These are phyloP conservation scores for Gymnocephalus cernua DNA, from an alignment of 2,113 vertebrate species.

Conservation along the genomic window DNA sequence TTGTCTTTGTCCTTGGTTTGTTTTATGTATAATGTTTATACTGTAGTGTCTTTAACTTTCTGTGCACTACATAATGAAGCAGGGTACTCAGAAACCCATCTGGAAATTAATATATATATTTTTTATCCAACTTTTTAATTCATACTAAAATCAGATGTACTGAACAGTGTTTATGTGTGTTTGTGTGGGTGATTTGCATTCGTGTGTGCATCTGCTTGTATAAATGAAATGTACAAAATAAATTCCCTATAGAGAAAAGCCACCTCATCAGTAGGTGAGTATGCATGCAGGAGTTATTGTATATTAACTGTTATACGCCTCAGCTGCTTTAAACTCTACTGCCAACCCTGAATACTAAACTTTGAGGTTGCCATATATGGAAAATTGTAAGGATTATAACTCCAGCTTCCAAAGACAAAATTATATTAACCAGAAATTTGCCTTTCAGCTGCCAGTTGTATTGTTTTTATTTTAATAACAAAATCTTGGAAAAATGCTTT, in stretches of 20 bases:
- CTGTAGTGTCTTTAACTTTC: conserved; percentile 36
- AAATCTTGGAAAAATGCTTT: neutral
- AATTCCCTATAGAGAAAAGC: conserved; percentile 15
- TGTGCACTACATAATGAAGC: conserved; percentile 51
- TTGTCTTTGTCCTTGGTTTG: conserved; percentile 18
- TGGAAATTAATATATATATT: conserved; percentile 46
- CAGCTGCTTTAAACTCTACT: conserved; percentile 37
- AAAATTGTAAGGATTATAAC: conserved; percentile 17
- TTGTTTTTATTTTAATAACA: conserved; percentile 26
- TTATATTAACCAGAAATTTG: conserved; percentile 13
- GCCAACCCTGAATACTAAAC: conserved; percentile 24
- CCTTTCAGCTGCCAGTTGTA: conserved; percentile 23
- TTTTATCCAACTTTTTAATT: conserved; percentile 52
- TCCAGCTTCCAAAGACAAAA: neutral
- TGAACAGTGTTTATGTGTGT: conserved; percentile 36
- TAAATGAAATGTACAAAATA: conserved; percentile 42
- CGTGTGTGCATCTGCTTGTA: conserved; percentile 27
- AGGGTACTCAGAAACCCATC: conserved; percentile 35
- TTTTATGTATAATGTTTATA: conserved; percentile 47
- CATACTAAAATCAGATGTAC: conserved; percentile 47
- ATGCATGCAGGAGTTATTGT: conserved; percentile 40
- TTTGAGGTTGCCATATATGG: conserved; percentile 20
- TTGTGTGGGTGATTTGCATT: conserved; percentile 6
- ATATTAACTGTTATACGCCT: conserved; percentile 33
- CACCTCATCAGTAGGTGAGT: conserved; percentile 12